Base-by-base conservation (phyloP, 2,113 vertebrate genomes). In the Heterotilapia buettikoferi region DNA sequence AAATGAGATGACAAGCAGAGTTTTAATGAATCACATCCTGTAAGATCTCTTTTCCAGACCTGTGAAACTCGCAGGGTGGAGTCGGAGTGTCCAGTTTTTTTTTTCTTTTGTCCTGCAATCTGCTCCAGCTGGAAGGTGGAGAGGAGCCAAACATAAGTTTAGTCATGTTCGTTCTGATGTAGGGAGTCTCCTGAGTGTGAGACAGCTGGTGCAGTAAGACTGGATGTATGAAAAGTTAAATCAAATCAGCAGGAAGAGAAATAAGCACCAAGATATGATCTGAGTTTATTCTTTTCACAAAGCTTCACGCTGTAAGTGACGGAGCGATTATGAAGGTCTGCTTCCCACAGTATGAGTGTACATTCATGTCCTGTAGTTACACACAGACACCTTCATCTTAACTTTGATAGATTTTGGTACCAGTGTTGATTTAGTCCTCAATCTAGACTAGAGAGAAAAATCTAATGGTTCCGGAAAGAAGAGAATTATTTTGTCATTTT, bases 101-200 rank as follows among this genome's bases (percentile, higher is more conserved):
- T 56, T 43, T 52, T 21, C 10, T 29, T 26, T 50, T 19, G 26
- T 78, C 24, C 73, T 78, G 45, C 45, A 6, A 47, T 78, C 26
- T 38, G 38, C 68, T 85, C 24, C 88, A 87, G 61, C 86, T 92
- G 85, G 3, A 71, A 26, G 80, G 54, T 81, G 88, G 85, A 88
- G 29, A 66, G 4, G 5, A 31, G 87, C 87, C 87, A 83, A 84
- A 61, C 73, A 80, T 36, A 85, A 36, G 86, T 79, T 47, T 12
- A 26, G 40, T 84, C 38, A 5, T 68, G 45, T 85, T 56, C 1
- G 3, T 14, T 54, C 13, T 43, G 71, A 56, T 63, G 80, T 7
- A 31, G 54, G 80, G 45, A 63, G 76, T 26, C 81, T 78, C 45
- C 19, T 6, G 82, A 18, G 56, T 8, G 31, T 52, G 59, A 24